Evolutionary conservation across 2,888 invertebrate genomes (phyloP).

Genomic region (Theristus sp.): DNA sequence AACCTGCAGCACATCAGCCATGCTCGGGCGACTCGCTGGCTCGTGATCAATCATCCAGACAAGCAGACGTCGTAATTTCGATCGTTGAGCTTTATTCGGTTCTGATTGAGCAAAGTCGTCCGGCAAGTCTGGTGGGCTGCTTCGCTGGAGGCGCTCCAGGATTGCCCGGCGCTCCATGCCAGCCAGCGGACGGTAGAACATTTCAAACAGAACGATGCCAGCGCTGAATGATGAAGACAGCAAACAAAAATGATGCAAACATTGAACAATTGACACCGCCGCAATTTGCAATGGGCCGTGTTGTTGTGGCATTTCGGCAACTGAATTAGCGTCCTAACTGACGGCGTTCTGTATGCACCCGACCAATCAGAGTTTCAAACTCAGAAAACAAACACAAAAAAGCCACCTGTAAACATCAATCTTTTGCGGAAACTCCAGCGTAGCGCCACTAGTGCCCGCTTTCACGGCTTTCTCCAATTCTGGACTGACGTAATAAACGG

Average conservation of each 20-base stretch:
- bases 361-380: no score
- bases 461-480: constrained; percentile 43
- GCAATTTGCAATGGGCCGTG: no score
- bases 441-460: no score
- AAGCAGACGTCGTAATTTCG: neutral
- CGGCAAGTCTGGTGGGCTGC: neutral
- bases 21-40: neutral
- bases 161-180: constrained; percentile 65
- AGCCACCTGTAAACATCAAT: constrained; percentile 55
- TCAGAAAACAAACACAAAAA: no score
- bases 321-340: no score
- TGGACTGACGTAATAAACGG: constrained; percentile 81
- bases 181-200: constrained; percentile 73
- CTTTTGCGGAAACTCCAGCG: constrained; percentile 36
- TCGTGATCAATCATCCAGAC: neutral
- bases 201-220: constrained; percentile 42
- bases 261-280: no score
- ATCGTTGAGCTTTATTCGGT: neutral
- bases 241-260: no score
- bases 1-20: neutral
- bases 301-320: no score
- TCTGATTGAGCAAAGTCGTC: neutral
- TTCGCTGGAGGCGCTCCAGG: neutral
- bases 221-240: constrained; percentile 13
- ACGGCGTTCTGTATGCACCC: no score